These are phyloP conservation scores for Athalia cordata DNA, from an alignment of 2,888 invertebrate species.

Conservation along the genomic window DNA sequence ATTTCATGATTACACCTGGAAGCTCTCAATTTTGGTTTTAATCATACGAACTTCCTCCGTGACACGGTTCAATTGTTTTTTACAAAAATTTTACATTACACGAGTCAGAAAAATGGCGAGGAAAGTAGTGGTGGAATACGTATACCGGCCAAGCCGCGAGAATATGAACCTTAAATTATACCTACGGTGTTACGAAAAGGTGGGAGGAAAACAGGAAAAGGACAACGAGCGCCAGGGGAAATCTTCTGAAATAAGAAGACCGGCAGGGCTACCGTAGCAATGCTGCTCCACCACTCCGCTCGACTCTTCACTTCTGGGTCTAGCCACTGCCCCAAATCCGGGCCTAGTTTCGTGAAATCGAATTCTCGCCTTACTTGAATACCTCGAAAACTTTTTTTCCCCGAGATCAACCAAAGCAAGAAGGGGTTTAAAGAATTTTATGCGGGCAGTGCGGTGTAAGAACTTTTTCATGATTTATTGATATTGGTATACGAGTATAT, in stretches of 20 bases:
- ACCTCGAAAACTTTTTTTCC: not conserved
- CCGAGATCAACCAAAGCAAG: not conserved
- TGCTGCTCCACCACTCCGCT: not conserved
- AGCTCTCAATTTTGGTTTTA: not conserved
- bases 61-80: too few relatives aligned
- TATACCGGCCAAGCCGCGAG: not conserved
- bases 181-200: constrained; percentile 48
- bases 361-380: constrained; percentile 20
- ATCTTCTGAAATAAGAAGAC: constrained; percentile 65
- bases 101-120: too few relatives aligned
- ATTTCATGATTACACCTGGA: too few relatives aligned
- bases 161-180: constrained; percentile 15
- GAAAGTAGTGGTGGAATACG: too few relatives aligned
- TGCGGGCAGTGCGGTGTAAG: not conserved
- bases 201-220: constrained; percentile 52
- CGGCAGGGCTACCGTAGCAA: constrained; percentile 36
- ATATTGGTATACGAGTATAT: not conserved
- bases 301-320: constrained; percentile 37
- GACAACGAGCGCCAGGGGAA: constrained; percentile 68
- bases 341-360: constrained; percentile 23
- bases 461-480: constrained; percentile 7
- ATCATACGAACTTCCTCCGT: too few relatives aligned
- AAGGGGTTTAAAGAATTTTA: not conserved
- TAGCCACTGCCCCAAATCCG: constrained; percentile 35
- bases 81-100: too few relatives aligned